These are phyloP conservation scores for Tinea semifulvella DNA, from an alignment of 2,888 invertebrate genomes.

Conservation along the genomic window DNA sequence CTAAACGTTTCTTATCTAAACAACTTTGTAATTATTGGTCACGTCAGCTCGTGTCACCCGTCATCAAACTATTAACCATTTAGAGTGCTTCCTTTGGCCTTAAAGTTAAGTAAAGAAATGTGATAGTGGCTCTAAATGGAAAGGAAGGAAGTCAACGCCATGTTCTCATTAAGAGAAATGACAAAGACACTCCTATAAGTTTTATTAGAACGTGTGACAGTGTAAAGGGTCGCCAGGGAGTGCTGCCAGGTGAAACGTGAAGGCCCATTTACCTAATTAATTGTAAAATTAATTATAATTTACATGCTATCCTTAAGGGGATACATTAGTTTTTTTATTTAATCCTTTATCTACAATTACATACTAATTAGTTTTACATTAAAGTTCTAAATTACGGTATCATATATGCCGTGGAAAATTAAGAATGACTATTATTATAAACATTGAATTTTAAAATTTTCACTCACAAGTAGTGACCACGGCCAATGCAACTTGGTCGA, in stretches of 20 bases:
- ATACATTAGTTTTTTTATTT: background rate
- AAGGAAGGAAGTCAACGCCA: constrained; percentile 9
- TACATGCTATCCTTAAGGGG: constrained; percentile 3
- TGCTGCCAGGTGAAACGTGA: constrained; percentile 28
- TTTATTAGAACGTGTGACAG: constrained; percentile 5
- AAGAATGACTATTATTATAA: no score
- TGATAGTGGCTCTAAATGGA: constrained; percentile 8
- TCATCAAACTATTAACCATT: constrained; percentile 7
- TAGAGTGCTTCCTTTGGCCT: background rate
- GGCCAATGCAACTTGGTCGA: no score
- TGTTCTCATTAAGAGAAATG: constrained; percentile 12
- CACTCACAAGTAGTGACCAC: no score
- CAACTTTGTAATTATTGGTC: background rate
- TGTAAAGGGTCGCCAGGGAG: constrained; percentile 25
- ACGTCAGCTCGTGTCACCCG: constrained; percentile 1
- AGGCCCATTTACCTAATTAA: constrained; percentile 38
- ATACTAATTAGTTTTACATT: no score
- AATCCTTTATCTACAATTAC: background rate
- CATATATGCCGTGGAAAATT: no score
- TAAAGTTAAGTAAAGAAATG: constrained; percentile 8
- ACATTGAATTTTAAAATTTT: no score
- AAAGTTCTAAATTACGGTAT: no score
- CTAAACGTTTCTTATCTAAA: background rate
- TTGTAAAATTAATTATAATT: constrained; percentile 11
- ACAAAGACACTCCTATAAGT: constrained; percentile 11